phyloP scores from a whole-genome alignment of 2,113 vertebrate genomes.

The Otis tarda region DNA sequence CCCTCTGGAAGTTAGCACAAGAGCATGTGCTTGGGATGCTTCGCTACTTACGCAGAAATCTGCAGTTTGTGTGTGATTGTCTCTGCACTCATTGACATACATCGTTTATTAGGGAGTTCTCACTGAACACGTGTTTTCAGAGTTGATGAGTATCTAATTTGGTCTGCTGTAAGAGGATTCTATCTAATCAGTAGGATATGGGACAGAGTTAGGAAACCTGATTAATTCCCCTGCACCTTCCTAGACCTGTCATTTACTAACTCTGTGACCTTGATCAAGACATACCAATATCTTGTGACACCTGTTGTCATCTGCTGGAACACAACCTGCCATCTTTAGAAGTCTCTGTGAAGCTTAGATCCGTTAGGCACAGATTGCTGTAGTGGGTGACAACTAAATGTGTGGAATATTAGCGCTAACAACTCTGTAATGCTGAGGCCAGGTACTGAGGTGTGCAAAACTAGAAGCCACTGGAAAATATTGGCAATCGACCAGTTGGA shows the following conservation, averaged over 20 bases:
- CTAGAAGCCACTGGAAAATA: not conserved
- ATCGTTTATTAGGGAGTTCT: not conserved
- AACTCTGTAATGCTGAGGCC: not conserved
- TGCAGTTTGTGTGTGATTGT: not conserved
- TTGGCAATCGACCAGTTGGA: too few species aligned
- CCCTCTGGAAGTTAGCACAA: not conserved
- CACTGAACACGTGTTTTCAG: not conserved
- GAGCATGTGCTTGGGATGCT: fast-evolving
- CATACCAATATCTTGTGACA: not conserved
- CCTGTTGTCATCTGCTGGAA: not conserved
- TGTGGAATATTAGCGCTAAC: not conserved
- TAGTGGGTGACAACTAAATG: not conserved
- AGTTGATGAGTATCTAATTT: not conserved
- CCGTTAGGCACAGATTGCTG: not conserved
- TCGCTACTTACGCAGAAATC: not conserved
- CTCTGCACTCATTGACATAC: fast-evolving
- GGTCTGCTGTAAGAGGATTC: not conserved
- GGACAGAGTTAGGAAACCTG: not conserved
- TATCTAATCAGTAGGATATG: not conserved
- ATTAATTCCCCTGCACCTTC: not conserved
- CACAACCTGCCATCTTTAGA: not conserved
- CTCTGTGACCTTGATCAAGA: not conserved
- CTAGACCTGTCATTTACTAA: not conserved
- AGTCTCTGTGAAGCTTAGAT: not conserved
- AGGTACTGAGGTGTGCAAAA: not conserved